Evolutionary conservation across 1,140 invertebrate genomes (phyloP), one percentile per base, ranked within the genome.

Genomic region (Caenorhabditis remanei): DNA sequence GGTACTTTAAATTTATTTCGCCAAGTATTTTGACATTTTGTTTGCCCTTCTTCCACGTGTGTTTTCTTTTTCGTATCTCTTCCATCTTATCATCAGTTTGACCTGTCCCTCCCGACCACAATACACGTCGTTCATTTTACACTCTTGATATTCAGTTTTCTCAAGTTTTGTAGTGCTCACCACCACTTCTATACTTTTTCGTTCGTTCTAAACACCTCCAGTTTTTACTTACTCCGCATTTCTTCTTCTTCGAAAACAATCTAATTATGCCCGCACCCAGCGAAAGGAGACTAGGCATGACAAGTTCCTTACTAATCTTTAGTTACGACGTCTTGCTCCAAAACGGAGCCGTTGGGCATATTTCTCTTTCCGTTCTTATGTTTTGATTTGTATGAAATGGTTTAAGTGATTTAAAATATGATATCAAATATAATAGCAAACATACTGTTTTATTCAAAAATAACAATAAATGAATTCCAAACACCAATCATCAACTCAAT

Each of bases 221-320:
- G 14, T 24, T 8, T 63, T 11, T 40, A 13, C 24, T 21, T 6
- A 11, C 6, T 63, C 24, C 61, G 61, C n/a, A 13, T 63, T 63
- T 63, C 61, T 14, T 58, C n/a, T 58, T 58, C 55, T 6, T 6
- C 61, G 61, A 63, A 32, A 71, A 71, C 65, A 71, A 71, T 46
- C 46, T 43, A 71, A 71, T 71, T 71, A 71, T 71, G 65, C 65
- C 65, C 21, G 21, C 40, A 11, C 14, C 4, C 40, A 43, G 65
- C 65, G 40, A 4, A 46, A 8, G 65, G 65, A 43, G 24, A 8
- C 61, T 58, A n/a, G 55, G 32, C 65, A 43, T 71, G 65, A 71
- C 65, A 71, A 71, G 65, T 71, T 13, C 65, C 13, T 43, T 6
- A 41, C 65, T 71, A 43, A 43, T 71, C 41, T 71, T 71, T 43